Percentiles rank a stretch among this genome's conserved stretches.
These are phyloP conservation scores for Propithecus perrieri DNA, from an alignment of 2,797 vertebrate genomes.

Conservation along the genomic window DNA sequence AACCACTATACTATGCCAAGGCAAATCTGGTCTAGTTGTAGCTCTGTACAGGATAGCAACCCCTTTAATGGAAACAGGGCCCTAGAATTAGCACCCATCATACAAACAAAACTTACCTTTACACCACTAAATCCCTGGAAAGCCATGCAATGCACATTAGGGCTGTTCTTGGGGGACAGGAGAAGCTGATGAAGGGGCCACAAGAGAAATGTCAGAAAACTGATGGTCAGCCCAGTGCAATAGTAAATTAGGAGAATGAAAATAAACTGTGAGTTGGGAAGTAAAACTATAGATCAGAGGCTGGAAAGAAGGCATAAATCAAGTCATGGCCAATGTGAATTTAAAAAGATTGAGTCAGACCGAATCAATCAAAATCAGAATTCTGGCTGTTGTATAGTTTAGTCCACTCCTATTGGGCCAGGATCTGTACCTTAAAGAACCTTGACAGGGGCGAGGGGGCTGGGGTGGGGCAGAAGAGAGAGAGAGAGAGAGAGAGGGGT, in stretches of 20 bases:
- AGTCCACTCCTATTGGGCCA: neutral
- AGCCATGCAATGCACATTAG: fast-evolving
- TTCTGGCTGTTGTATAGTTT: neutral
- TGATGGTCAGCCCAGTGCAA: neutral
- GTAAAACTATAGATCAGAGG: neutral
- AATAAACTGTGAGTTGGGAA: neutral
- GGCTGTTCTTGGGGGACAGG: neutral
- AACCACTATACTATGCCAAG: neutral
- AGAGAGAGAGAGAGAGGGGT: neutral
- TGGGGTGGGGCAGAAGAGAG: too few relatives aligned
- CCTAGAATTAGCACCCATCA: neutral
- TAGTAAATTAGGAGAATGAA: neutral
- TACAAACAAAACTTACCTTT: neutral
- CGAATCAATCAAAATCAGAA: neutral
- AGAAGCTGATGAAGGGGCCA: neutral
- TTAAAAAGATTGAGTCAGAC: neutral
- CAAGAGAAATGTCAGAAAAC: neutral
- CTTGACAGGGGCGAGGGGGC: neutral
- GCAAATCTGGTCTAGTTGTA: neutral
- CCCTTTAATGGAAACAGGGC: neutral
- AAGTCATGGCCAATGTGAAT: neutral
- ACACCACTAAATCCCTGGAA: neutral
- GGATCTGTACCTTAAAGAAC: neutral
- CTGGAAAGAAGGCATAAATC: neutral
- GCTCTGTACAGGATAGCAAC: neutral